Evolutionary conservation across 2,888 invertebrate species (phyloP).

Genomic region (Plagiodera versicolora): DNA sequence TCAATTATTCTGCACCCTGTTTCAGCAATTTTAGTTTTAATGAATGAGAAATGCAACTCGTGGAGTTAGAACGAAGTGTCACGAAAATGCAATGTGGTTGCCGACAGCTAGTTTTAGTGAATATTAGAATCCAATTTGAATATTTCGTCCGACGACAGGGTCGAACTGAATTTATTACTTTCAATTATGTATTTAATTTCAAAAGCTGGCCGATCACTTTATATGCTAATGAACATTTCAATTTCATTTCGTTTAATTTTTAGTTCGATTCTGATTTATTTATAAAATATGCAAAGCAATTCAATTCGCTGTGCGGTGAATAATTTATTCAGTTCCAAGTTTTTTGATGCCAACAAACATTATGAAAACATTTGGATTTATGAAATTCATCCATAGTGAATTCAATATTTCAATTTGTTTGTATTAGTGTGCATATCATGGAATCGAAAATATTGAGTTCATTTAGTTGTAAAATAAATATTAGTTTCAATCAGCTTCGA

Average conservation of each 20-base stretch:
- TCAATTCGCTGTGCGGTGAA: slow-evolving; percentile 6
- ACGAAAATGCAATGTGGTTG: slow-evolving; percentile 28
- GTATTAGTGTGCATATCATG: too few relatives aligned
- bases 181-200: slow-evolving; percentile 42
- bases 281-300: slow-evolving; percentile 12
- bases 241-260: slow-evolving; percentile 22
- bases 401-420: not conserved
- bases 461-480: too few relatives aligned
- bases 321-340: not conserved
- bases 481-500: too few relatives aligned
- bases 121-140: slow-evolving; percentile 44
- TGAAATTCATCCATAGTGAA: not conserved
- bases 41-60: slow-evolving; percentile 6
- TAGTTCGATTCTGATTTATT: slow-evolving; percentile 23
- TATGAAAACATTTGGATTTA: not conserved
- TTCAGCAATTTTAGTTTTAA: not conserved
- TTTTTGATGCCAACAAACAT: not conserved
- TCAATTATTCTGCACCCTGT: not conserved
- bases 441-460: too few relatives aligned
- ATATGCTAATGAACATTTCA: slow-evolving; percentile 38
- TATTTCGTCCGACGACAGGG: slow-evolving; percentile 42
- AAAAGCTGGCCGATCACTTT: slow-evolving; percentile 35
- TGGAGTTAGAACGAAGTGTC: slow-evolving; percentile 19
- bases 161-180: slow-evolving; percentile 41
- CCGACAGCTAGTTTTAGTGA: slow-evolving; percentile 38